Evolutionary conservation across 2,797 vertebrate genomes (phyloP), one percentile per base, ranked within the genome.

Genomic region (Danio albolineatus): DNA sequence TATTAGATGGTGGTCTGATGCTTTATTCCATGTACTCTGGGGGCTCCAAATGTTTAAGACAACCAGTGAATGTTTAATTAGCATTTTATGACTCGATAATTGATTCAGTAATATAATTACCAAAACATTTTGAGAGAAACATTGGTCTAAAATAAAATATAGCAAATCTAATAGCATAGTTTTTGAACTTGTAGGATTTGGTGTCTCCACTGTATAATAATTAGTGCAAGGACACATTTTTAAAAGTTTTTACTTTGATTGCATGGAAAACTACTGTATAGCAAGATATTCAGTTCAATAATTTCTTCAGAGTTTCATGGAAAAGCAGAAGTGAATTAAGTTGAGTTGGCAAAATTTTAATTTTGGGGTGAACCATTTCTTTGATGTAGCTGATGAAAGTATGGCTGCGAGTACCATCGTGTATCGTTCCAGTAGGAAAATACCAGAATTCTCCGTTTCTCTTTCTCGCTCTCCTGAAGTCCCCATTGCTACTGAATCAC

Each of bases 401-500:
- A 28, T 62, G 57, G 49, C 19, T 74, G 44, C 39, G 21, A 61
- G 43, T 6, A 38, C 65, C 13, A 43, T 16, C 49, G 76, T 39
- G 13, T 43, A 41, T 76, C 6, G 6, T 65, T 54, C 13, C 51
- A 65, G 38, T 54, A 43, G 39, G 14, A 53, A 28, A 76, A 28
- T 74, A 19, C 9, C 21, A 62, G 12, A 51, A 62, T 75, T 62
- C n/a, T 36, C 73, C 12, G 62, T 51, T 62, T 62, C 17, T 62
- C 10, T 6, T 14, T 28, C 60, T 56, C 2, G 8, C 9, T 16
- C 41, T 65, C 6, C 19, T 64, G 10, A 64, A 76, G 39, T 65
- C 60, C 41, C 54, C 53, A 57, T 6, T 57, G 43, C 54, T 78
- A 41, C 76, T 39, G 36, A 60, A 78, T 70, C 71, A 67, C 5